These are phyloP conservation scores for Rhinolophus sinicus DNA, from an alignment of 2,113 vertebrate species.

Conservation along the genomic window DNA sequence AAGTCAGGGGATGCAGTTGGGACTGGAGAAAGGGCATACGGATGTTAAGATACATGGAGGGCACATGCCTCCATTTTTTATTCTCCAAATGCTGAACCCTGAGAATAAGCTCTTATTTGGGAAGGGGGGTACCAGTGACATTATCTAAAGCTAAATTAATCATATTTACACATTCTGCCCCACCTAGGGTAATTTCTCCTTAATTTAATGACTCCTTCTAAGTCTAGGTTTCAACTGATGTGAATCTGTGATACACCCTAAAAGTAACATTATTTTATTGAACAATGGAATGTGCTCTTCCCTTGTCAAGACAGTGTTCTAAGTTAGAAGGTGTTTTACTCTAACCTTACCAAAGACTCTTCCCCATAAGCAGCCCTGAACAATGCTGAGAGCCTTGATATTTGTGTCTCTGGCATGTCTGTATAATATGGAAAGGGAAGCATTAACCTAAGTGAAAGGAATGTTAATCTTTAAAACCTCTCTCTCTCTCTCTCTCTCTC, in stretches of 20 bases:
- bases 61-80: background rate
- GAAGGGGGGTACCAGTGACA: background rate
- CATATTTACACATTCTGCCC: background rate
- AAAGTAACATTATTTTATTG: conserved; percentile 32
- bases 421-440: background rate
- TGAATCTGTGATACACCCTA: background rate
- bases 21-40: background rate
- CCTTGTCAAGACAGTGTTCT: background rate
- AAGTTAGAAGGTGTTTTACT: background rate
- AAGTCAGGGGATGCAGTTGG: background rate
- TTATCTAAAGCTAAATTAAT: background rate
- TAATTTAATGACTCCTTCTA: background rate
- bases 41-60: no score
- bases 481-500: no score
- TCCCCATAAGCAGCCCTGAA: background rate
- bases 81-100: background rate
- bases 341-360: background rate
- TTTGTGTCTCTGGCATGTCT: background rate
- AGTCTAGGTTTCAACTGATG: background rate
- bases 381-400: background rate
- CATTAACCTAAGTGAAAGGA: background rate
- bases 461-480: background rate
- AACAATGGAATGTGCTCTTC: background rate
- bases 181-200: background rate
- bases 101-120: background rate